These are phyloP conservation scores for Cheilosia soror DNA, from an alignment of 2,888 invertebrate genomes.

Conservation along the genomic window DNA sequence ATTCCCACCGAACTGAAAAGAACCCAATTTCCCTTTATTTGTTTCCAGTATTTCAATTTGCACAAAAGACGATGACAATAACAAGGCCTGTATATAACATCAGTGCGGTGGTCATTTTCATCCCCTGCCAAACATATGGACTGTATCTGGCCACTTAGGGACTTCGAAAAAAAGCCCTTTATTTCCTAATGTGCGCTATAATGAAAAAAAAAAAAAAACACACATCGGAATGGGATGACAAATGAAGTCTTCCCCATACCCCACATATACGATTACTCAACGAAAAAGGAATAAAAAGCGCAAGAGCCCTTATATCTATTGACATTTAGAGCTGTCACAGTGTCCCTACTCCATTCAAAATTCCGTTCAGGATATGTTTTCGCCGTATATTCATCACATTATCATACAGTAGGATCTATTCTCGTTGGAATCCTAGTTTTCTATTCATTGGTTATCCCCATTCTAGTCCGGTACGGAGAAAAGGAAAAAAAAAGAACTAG, in stretches of 20 bases:
- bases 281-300: conserved; percentile 35
- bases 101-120: conserved; percentile 52
- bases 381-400: conserved; percentile 67
- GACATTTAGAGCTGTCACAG: conserved; percentile 63
- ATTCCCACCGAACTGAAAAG: conserved; percentile 42
- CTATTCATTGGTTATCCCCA: conserved; percentile 60
- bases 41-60: conserved; percentile 74
- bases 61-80: conserved; percentile 74
- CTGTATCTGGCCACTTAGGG: conserved; percentile 56
- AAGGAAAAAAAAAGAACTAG: conserved; percentile 6
- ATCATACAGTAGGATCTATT: conserved; percentile 42
- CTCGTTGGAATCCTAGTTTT: conserved; percentile 42
- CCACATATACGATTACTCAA: background rate
- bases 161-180: conserved; percentile 40
- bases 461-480: background rate
- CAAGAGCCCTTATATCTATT: conserved; percentile 57
- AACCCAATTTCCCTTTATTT: conserved; percentile 68
- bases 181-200: conserved; percentile 59
- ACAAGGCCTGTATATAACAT: conserved; percentile 66
- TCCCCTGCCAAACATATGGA: conserved; percentile 1
- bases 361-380: conserved; percentile 63
- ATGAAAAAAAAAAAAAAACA: conserved; percentile 43
- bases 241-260: conserved; percentile 52
- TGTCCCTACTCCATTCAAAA: conserved; percentile 68
- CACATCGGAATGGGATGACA: conserved; percentile 45